Evolutionary conservation across 2,888 invertebrate species (phyloP), one percentile per base, ranked within the genome.

Genomic region (Pseudococcus viburni): DNA sequence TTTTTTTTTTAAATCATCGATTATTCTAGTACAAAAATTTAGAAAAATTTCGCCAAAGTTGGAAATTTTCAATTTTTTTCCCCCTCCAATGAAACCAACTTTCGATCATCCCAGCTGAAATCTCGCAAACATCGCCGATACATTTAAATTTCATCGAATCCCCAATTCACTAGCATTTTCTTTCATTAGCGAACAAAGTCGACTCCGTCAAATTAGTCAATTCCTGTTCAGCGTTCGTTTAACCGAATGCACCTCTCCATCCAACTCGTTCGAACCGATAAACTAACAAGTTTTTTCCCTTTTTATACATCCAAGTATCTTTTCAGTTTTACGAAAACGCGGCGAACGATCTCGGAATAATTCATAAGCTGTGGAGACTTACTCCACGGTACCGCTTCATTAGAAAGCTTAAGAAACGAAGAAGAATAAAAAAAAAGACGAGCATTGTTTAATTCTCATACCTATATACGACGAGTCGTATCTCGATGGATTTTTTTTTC

Each of bases 281-380:
- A 59, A 64, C 22, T 22, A 9, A 64, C 12, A 19, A 19, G 9
- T 22, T 64, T 9, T 19, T 22, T 59, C n/a, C 64, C 22, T 8
- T 22, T 22, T 11, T 64, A 7, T 64, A 19, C 7, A 59, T 0
- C 22, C 19, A 19, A 22, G 64, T 64, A 64, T 64, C 64, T 64
- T 64, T 19, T 64, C 22, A 22, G 22, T 64, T 64, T 22, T 22
- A 64, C 64, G 22, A 64, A 64, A 64, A 22, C 64, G 22, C 64
- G 22, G 73, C 26, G 73, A 33, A 73, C 73, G 73, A 73, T 73
- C 33, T 73, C 33, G 73, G 73, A 73, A 73, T 73, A 73, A 73
- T 73, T 73, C 73, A 73, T 73, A 73, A 73, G 73, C 42, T 42
- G 6, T 73, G 33, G 33, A 33, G 73, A 73, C 33, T 73, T 73